Conservation (phyloP, 2,113 vertebrate species). For the Eulemur rufifrons region DNA sequence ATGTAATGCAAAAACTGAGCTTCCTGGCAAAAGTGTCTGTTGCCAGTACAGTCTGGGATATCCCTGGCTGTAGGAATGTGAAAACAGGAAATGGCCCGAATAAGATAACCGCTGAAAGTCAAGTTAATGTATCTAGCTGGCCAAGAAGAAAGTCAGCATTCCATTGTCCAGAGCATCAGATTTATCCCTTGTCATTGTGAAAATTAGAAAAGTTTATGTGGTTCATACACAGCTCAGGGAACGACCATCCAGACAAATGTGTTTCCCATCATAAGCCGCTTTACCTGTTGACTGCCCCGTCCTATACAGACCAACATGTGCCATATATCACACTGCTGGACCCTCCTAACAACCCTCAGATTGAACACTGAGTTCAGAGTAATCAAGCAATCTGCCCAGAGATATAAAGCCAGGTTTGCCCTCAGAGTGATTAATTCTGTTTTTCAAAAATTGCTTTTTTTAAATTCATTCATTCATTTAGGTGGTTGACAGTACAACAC, state of each 20-base stretch:
- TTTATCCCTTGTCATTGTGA: neutral
- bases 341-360: neutral
- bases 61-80: neutral
- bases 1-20: neutral
- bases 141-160: neutral
- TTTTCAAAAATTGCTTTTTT: neutral
- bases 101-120: neutral
- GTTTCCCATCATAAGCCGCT: neutral
- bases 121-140: neutral
- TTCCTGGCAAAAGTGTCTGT: neutral
- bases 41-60: neutral
- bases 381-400: neutral
- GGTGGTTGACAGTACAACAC: neutral
- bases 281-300: too few species aligned
- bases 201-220: neutral
- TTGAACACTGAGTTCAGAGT: neutral
- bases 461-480: neutral
- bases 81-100: neutral
- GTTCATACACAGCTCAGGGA: neutral
- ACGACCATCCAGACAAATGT: neutral
- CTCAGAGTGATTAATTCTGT: neutral
- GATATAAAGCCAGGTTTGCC: neutral
- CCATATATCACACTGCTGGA: neutral
- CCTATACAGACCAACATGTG: neutral
- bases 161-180: neutral